A percentile compares a stretch with the other conserved stretches of the same genome.
Evolutionary conservation across 2,797 vertebrate genomes (phyloP).

Genomic region (Anguilla megastoma): DNA sequence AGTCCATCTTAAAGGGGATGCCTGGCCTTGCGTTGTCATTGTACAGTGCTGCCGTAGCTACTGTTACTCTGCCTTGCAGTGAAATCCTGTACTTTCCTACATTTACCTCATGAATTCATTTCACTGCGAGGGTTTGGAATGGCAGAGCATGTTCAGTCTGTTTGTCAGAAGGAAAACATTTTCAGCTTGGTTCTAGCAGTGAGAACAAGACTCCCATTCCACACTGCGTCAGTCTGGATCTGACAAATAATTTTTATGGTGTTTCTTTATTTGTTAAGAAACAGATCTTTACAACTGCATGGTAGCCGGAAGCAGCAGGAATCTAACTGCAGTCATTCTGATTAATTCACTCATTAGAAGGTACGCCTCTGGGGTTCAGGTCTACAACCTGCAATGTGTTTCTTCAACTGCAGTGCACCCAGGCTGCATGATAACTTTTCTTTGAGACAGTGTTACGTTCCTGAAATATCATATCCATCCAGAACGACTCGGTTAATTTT

Average conservation of each 20-base stretch:
- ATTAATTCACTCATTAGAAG: not conserved
- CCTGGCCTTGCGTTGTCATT: not conserved
- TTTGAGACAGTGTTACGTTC: not conserved
- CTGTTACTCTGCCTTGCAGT: not conserved
- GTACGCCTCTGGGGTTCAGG: not conserved
- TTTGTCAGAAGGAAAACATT: not conserved
- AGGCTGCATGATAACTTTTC: not conserved
- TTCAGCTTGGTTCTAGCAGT: not conserved
- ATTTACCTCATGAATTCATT: not conserved
- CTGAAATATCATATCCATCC: not conserved
- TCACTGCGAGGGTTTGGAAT: not conserved
- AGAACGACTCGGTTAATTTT: conserved; percentile 56
- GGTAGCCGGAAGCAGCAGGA: not conserved
- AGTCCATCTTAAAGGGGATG: not conserved
- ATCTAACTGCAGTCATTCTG: conserved; percentile 1
- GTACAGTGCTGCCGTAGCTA: not conserved
- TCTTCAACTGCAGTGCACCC: not conserved
- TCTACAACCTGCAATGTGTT: not conserved
- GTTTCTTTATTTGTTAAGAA: not conserved
- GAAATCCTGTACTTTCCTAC: not conserved
- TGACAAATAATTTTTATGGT: not conserved
- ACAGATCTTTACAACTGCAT: conserved; percentile 3
- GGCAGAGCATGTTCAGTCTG: not conserved
- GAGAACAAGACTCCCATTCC: conserved; percentile 29
- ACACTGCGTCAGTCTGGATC: not conserved